Base-by-base conservation (phyloP, 2,113 vertebrate species). In the Burhinus oedicnemus region DNA sequence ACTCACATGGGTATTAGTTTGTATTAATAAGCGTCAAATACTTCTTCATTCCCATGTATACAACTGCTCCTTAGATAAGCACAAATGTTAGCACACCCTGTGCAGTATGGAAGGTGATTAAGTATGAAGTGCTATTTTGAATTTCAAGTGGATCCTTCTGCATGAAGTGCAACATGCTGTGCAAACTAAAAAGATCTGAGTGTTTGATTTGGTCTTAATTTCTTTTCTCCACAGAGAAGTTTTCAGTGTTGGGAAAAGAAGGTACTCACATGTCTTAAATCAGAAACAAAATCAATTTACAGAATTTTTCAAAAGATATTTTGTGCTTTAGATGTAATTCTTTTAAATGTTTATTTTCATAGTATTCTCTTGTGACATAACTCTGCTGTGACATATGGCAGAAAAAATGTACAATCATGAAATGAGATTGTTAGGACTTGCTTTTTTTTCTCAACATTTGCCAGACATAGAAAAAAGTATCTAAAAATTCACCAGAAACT, bases 71-170 rank as follows among this genome's bases (percentile, higher is more conserved):
- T 66, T 83, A 57, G 36, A 61, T 64, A 80, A 77, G 68, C 38
- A 91, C 15, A 91, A 93, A 91, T 38, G 11, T 84, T 66, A 95
- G 27, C 71, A 66, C 13, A 25, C 57, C 19, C 70, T 66, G 27
- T 81, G 64, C 38, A 27, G 57, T 60, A 34, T 19, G 45, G 34
- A 65, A 89, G 30, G 49, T 74, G 76, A 75, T 95, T 70, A 90
- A 66, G 19, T 34, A 66, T 60, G 64, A 83, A 93, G 88, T 89
- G 68, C 11, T 85, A 66, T 71, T 95, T 51, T 83, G 76, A 96
- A 94, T 90, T 89, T 83, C 89, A 92, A 89, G 79, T 81, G 88
- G 51, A 62, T 81, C 32, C 42, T 69, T 72, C 76, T 86, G 57
- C 72, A 87, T 68, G 61, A 90, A 92, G 68, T 47, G 44, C 36